Base-by-base conservation (phyloP, 2,113 vertebrate species). In the Glaucidium brasilianum region DNA sequence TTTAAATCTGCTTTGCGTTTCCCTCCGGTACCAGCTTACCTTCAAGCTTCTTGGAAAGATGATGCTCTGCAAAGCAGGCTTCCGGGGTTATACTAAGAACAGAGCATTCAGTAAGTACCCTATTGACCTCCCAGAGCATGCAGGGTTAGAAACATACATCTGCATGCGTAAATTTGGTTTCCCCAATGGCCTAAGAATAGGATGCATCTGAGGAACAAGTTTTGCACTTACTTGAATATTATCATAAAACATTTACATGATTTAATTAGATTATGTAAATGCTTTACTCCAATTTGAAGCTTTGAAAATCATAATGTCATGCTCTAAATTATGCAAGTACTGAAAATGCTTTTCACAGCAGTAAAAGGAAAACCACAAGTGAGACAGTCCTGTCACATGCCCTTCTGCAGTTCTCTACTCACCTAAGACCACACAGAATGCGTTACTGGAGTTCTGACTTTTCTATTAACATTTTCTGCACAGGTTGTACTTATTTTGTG, bases 231-330 rank as follows among this genome's bases (percentile, higher is more conserved):
- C 71, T 92, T 85, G 77, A 95, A 74, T 94, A 96, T 96, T 92
- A 86, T 59, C 82, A 94, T 94, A 90, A 97, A 95, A 95, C 91
- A 94, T 90, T 90, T 95, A 94, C 90, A 95, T 96, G 50, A 95
- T 94, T 97, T 97, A 96, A 97, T 95, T 95, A 88, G 92, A 92
- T 91, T 96, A 97, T 91, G 94, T 92, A 96, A 97, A 97, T 96
- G 77, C 68, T 90, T 92, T 77, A 83, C 76, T 94, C 74, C 26
- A 72, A 22, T 96, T 69, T 89, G 63, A 97, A 92, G 89, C 87
- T 96, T 69, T 85, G 83, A 93, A 94, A 94, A 96, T 79, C 76
- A 81, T 89, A 93, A 94, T 90, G 91, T 93, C 91, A 94, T 94
- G 90, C 85, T 92, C 58, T 96, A 93, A 95, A 94, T 94, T 96